These are phyloP conservation scores for Lomographa bimaculata DNA, from an alignment of 2,888 invertebrate genomes.

Conservation along the genomic window DNA sequence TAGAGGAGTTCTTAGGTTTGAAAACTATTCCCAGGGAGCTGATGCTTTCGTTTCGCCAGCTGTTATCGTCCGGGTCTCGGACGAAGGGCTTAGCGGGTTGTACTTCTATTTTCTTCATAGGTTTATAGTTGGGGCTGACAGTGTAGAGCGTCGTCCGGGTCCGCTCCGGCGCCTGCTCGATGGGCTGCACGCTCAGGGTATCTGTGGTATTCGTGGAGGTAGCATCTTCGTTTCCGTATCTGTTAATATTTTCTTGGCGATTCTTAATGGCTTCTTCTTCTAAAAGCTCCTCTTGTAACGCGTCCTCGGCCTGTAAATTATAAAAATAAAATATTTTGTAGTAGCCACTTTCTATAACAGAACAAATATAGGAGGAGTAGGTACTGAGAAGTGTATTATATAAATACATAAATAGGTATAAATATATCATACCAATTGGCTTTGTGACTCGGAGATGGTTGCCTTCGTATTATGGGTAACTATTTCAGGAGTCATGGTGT, in stretches of 20 bases:
- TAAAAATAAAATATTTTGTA: background rate
- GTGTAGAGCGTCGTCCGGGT: constrained; percentile 48
- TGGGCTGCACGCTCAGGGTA: constrained; percentile 57
- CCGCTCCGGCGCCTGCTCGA: constrained; percentile 39
- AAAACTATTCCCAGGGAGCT: constrained; percentile 76
- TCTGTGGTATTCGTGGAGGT: constrained; percentile 30
- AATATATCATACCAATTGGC: constrained; percentile 56
- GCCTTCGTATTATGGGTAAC: too few relatives aligned
- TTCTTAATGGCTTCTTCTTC: constrained; percentile 56
- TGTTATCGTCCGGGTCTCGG: constrained; percentile 74
- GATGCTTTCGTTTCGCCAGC: constrained; percentile 77
- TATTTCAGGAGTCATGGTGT: constrained; percentile 36
- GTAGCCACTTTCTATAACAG: too few relatives aligned
- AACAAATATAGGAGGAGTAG: too few relatives aligned
- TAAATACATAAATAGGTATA: background rate
- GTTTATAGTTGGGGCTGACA: constrained; percentile 65
- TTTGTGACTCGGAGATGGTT: constrained; percentile 48
- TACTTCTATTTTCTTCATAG: constrained; percentile 70
- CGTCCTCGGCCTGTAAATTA: constrained; percentile 65
- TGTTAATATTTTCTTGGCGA: constrained; percentile 44
- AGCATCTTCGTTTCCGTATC: constrained; percentile 22
- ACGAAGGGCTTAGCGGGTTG: constrained; percentile 61
- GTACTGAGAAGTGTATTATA: too few relatives aligned
- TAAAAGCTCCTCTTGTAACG: constrained; percentile 63
- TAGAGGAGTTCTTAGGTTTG: constrained; percentile 72